Conservation (phyloP, 2,888 invertebrate genomes). For the Pseudococcus viburni region DNA sequence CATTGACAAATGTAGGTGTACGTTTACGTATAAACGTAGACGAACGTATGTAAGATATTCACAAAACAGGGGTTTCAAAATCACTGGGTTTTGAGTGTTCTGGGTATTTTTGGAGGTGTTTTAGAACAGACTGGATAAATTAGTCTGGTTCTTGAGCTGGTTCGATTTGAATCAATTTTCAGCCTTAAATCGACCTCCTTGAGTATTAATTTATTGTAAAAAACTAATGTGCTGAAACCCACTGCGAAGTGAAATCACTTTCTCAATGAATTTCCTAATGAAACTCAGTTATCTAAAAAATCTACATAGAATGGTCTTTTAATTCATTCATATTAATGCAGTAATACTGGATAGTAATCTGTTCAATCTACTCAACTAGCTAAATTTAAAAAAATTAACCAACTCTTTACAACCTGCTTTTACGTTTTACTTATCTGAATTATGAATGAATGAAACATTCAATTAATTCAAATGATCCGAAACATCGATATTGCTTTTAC, state of each 20-base stretch:
- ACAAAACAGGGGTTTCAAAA: background rate
- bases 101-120: too few species aligned
- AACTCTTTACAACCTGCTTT: too few species aligned
- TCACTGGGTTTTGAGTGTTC: background rate
- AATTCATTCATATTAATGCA: background rate
- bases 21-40: constrained; percentile 42
- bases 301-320: background rate
- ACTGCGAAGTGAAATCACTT: background rate
- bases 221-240: too few species aligned
- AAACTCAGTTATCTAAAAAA: background rate
- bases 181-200: too few species aligned
- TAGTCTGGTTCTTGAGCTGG: too few species aligned
- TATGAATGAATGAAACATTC: background rate
- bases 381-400: background rate
- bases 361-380: background rate
- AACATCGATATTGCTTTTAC: too few species aligned
- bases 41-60: constrained; percentile 34
- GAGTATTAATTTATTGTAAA: too few species aligned
- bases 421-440: background rate
- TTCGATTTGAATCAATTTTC: background rate
- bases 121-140: too few species aligned
- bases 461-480: too few species aligned
- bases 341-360: background rate
- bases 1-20: constrained; percentile 64
- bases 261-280: background rate